phyloP scores from a whole-genome alignment of 1,140 invertebrate genomes.

The Pararge aegeria region DNA sequence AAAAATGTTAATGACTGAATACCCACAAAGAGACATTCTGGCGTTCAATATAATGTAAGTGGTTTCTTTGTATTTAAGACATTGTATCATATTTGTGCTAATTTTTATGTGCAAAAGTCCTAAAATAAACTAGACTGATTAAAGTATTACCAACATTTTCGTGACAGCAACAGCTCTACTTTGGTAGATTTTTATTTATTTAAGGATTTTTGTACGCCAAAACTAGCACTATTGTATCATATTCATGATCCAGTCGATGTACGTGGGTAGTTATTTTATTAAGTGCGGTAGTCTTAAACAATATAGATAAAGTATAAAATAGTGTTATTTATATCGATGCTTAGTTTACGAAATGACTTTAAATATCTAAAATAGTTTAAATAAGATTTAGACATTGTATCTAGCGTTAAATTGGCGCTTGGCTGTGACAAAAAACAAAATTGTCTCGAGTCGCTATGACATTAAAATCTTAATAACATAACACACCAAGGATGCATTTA shows the following conservation, averaged over 20 bases:
- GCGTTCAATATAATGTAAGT: conserved; percentile 57
- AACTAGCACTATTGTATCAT: conserved; percentile 38
- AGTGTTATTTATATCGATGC: conserved; percentile 77
- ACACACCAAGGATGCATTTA: too few relatives aligned
- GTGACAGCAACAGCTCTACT: too few relatives aligned
- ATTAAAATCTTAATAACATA: too few relatives aligned
- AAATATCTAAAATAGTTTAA: conserved; percentile 67
- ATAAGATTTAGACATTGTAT: conserved; percentile 68
- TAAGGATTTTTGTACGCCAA: too few relatives aligned
- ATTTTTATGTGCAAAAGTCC: too few relatives aligned
- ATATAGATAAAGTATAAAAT: conserved; percentile 71
- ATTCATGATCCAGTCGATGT: conserved; percentile 61
- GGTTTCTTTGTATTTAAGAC: conserved; percentile 51
- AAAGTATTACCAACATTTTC: too few relatives aligned
- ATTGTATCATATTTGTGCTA: conserved; percentile 50
- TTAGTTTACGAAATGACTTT: conserved; percentile 72
- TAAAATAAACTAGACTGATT: too few relatives aligned
- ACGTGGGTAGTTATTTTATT: conserved; percentile 61
- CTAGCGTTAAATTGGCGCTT: conserved; percentile 58
- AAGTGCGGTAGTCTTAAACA: conserved; percentile 68
- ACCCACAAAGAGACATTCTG: conserved; percentile 40
- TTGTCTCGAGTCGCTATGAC: too few relatives aligned
- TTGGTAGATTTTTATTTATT: too few relatives aligned
- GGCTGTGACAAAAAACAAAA: conserved; percentile 38
- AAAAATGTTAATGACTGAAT: conserved; percentile 61